These are phyloP conservation scores for Philereme transversata DNA, from an alignment of 2,888 invertebrate species.

Conservation along the genomic window DNA sequence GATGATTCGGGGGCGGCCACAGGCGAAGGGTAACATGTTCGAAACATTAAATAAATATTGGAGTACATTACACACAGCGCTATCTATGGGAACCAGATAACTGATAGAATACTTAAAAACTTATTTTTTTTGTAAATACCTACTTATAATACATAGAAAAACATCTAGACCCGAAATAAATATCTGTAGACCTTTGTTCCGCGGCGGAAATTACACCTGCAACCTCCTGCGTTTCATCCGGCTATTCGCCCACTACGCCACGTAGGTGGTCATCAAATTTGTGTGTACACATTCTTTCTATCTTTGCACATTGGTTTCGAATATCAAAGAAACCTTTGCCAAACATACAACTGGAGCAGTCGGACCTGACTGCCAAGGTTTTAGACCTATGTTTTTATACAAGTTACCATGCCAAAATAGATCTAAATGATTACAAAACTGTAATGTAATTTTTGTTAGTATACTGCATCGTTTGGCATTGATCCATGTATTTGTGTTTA, in stretches of 20 bases:
- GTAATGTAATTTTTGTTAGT: constrained; percentile 18
- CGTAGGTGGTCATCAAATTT: too few relatives aligned
- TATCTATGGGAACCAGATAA: too few relatives aligned
- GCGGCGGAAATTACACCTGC: too few relatives aligned
- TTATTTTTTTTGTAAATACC: too few relatives aligned
- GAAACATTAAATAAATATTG: not conserved
- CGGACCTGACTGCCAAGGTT: constrained; percentile 18
- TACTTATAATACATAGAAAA: too few relatives aligned
- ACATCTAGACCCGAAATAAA: too few relatives aligned
- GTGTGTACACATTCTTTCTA: not conserved
- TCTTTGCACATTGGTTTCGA: not conserved
- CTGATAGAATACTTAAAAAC: too few relatives aligned
- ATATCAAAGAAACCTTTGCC: constrained; percentile 8
- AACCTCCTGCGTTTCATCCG: too few relatives aligned
- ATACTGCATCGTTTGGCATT: constrained; percentile 23
- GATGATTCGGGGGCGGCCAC: constrained; percentile 18
- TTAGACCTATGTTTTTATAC: constrained; percentile 12
- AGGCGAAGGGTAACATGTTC: not conserved
- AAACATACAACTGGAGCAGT: constrained; percentile 13
- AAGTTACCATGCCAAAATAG: constrained; percentile 26
- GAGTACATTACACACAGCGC: too few relatives aligned
- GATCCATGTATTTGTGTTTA: constrained; percentile 27
- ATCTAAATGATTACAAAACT: constrained; percentile 23
- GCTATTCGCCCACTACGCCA: too few relatives aligned
- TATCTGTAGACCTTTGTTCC: too few relatives aligned